A percentile compares a stretch with the other conserved stretches of the same genome.
Conservation (phyloP, 2,797 vertebrate species). For the Leptoclinus maculatus region DNA sequence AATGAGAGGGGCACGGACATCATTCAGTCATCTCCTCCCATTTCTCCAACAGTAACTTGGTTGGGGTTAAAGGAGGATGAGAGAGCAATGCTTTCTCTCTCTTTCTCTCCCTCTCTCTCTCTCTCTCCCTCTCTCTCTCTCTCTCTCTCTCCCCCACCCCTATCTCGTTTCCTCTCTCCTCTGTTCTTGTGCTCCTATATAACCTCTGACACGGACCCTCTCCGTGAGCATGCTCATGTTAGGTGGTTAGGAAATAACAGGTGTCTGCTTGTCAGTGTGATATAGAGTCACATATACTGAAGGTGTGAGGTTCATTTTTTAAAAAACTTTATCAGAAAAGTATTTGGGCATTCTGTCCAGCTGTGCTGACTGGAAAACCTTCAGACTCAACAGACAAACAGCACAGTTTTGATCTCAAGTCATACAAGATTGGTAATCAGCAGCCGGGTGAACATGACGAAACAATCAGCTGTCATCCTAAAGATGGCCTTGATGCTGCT, state of each 20-base stretch:
- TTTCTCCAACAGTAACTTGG: slow-evolving; percentile 18
- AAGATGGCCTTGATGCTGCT: slow-evolving; percentile 47
- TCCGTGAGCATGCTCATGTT: slow-evolving; percentile 5
- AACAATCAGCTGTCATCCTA: slow-evolving; percentile 45
- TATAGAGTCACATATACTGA: not conserved
- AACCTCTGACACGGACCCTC: slow-evolving; percentile 52
- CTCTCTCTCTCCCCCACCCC: slow-evolving; percentile 14
- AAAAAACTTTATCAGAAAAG: not conserved
- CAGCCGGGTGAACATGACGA: slow-evolving; percentile 48
- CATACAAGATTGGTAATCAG: not conserved
- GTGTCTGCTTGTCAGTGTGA: slow-evolving; percentile 14
- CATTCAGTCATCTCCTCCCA: slow-evolving; percentile 15
- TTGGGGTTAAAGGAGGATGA: slow-evolving; percentile 20
- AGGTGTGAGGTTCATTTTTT: not conserved
- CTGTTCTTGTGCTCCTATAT: slow-evolving; percentile 69
- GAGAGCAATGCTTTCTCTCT: slow-evolving; percentile 30
- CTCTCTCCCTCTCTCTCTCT: slow-evolving; percentile 11
- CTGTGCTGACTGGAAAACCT: not conserved
- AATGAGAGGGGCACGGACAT: not conserved
- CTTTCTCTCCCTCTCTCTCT: not conserved
- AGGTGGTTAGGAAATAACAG: slow-evolving; percentile 18
- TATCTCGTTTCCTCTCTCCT: slow-evolving; percentile 48
- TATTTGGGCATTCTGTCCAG: not conserved
- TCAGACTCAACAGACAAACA: not conserved
- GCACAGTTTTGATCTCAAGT: slow-evolving; percentile 12